Conservation (phyloP, 2,888 invertebrate genomes). For the Urechis unicinctus region DNA sequence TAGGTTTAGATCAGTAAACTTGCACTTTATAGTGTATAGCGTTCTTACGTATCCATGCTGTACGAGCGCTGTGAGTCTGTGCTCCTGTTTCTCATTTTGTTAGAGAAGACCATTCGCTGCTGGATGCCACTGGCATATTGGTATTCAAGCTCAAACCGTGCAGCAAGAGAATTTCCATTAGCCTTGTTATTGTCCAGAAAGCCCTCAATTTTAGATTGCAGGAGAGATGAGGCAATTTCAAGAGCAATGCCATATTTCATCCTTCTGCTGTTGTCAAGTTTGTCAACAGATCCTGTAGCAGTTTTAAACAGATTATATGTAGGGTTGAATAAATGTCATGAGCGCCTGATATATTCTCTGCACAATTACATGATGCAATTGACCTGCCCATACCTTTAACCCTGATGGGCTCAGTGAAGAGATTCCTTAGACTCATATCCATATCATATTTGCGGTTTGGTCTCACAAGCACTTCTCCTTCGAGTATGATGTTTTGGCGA, state of each 20-base stretch:
- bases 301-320: too few species aligned
- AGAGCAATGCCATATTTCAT: conserved; percentile 12
- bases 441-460: conserved; percentile 8
- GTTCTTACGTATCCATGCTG: conserved; percentile 11
- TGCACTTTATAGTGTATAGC: too few species aligned
- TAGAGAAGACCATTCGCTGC: conserved; percentile 12
- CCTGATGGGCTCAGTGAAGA: conserved; percentile 13
- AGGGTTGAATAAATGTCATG: neutral
- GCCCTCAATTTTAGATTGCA: conserved; percentile 8
- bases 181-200: conserved; percentile 5
- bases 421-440: conserved; percentile 11
- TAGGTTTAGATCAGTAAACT: too few species aligned
- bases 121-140: conserved; percentile 1
- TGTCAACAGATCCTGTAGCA: conserved; percentile 4
- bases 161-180: conserved; percentile 2
- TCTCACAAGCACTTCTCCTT: conserved; percentile 8
- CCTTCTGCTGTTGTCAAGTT: conserved; percentile 4
- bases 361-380: neutral
- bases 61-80: conserved; percentile 7
- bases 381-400: conserved; percentile 1
- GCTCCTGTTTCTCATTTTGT: conserved; percentile 12
- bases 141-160: conserved; percentile 13
- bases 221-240: conserved; percentile 9
- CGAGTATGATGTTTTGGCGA: conserved; percentile 4
- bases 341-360: neutral